Conservation (phyloP, 2,113 vertebrate genomes). For the Poecile atricapillus region DNA sequence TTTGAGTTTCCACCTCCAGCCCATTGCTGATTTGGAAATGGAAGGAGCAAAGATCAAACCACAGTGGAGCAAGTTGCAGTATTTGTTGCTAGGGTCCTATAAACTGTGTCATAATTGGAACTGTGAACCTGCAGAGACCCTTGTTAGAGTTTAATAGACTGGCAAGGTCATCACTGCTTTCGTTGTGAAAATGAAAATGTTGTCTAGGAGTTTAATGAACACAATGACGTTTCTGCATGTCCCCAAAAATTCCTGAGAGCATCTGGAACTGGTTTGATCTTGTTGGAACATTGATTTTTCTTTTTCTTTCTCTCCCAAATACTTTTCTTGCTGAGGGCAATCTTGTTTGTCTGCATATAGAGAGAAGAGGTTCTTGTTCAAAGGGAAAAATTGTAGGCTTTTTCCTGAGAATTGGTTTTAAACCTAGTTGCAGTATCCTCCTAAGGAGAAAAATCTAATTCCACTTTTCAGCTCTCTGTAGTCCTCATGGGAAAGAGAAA, state of each 20-base stretch:
- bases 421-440: background rate
- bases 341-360: background rate
- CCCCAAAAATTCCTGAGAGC: background rate
- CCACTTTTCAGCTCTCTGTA: background rate
- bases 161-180: conserved; percentile 26
- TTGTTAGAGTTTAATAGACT: conserved; percentile 56
- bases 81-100: background rate
- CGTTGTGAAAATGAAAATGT: conserved; percentile 7
- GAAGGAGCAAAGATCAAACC: conserved; percentile 17
- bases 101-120: conserved; percentile 38
- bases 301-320: background rate
- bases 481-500: background rate
- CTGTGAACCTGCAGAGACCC: conserved; percentile 6
- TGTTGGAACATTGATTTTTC: background rate
- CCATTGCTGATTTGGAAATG: background rate
- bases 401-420: background rate
- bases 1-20: background rate
- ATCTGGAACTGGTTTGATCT: conserved; percentile 1
- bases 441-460: background rate
- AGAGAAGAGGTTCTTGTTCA: background rate
- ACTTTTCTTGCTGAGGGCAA: background rate
- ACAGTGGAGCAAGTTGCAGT: background rate
- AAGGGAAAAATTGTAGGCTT: background rate
- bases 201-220: conserved; percentile 38
- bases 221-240: conserved; percentile 8